These are phyloP conservation scores for Turdus rufiventris DNA, from an alignment of 2,113 vertebrate genomes.

Conservation along the genomic window DNA sequence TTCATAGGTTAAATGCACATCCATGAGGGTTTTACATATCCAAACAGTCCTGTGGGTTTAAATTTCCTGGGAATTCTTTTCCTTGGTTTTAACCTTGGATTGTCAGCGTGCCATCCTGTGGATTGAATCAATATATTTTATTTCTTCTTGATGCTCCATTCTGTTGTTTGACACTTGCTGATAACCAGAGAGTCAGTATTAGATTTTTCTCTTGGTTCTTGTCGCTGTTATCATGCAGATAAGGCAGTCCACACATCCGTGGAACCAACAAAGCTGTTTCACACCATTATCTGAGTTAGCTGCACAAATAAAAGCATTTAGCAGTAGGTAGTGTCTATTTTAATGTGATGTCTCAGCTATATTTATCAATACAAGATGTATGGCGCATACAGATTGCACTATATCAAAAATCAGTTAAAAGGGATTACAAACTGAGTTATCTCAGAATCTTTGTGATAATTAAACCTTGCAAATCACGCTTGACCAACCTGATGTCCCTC, in stretches of 20 bases:
- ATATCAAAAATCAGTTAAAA: neutral
- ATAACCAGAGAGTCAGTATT: neutral
- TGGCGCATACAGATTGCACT: neutral
- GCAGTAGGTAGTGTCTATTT: neutral
- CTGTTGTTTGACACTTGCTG: neutral
- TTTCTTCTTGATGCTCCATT: neutral
- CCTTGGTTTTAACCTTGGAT: neutral
- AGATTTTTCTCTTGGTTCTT: neutral
- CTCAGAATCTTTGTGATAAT: neutral
- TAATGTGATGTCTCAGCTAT: neutral
- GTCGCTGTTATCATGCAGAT: neutral
- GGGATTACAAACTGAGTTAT: neutral
- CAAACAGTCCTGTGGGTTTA: neutral
- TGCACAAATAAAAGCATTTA: neutral
- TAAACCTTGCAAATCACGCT: neutral
- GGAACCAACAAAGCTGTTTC: neutral
- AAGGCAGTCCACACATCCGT: neutral
- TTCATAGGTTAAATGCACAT: neutral
- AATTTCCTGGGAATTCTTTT: neutral
- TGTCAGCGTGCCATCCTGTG: neutral
- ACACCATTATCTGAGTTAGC: neutral
- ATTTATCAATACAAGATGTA: neutral
- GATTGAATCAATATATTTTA: neutral
- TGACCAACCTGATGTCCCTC: neutral
- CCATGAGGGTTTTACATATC: neutral